Percentiles rank a stretch among this genome's conserved stretches.
phyloP scores from a whole-genome alignment of 2,113 vertebrate species.

The Cavia porcellus region DNA sequence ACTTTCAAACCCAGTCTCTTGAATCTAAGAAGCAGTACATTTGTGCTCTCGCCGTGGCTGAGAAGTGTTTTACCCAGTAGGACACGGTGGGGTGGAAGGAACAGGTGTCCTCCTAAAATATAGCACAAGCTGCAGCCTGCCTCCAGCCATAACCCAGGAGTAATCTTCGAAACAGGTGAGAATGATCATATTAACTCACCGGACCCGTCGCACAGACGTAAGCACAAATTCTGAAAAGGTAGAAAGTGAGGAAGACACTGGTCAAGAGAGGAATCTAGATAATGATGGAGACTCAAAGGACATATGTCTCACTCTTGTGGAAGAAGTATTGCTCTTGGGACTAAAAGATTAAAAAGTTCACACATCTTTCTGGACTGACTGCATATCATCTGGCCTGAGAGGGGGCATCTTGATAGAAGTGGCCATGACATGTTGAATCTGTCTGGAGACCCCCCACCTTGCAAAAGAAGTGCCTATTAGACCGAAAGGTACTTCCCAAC shows the following conservation, averaged over 20 bases:
- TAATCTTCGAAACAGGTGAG: conserved; percentile 61
- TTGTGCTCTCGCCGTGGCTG: conserved; percentile 51
- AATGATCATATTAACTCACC: conserved; percentile 91
- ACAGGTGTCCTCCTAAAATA: conserved; percentile 64
- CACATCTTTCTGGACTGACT: conserved; percentile 94
- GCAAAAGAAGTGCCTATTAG: conserved; percentile 89
- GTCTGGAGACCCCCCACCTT: conserved; percentile 86
- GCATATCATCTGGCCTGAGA: conserved; percentile 92
- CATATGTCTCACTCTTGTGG: conserved; percentile 92
- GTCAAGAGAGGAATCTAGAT: conserved; percentile 58
- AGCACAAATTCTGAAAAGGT: conserved; percentile 77
- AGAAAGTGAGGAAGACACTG: conserved; percentile 76
- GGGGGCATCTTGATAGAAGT: conserved; percentile 91
- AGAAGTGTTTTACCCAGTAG: conserved; percentile 59
- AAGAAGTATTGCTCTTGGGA: conserved; percentile 92
- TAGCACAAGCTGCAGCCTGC: conserved; percentile 13
- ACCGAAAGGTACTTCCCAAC: conserved; percentile 92
- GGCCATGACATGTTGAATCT: conserved; percentile 88
- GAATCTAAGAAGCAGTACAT: conserved; percentile 80
- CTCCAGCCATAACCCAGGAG: conserved; percentile 50
- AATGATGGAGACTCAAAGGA: conserved; percentile 88
- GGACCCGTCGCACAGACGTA: conserved; percentile 83
- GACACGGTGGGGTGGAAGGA: conserved; percentile 16
- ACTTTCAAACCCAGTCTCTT: not conserved
- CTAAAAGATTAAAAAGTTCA: conserved; percentile 94